Base-by-base conservation (phyloP, 2,888 invertebrate species). In the Isoperla grammatica region DNA sequence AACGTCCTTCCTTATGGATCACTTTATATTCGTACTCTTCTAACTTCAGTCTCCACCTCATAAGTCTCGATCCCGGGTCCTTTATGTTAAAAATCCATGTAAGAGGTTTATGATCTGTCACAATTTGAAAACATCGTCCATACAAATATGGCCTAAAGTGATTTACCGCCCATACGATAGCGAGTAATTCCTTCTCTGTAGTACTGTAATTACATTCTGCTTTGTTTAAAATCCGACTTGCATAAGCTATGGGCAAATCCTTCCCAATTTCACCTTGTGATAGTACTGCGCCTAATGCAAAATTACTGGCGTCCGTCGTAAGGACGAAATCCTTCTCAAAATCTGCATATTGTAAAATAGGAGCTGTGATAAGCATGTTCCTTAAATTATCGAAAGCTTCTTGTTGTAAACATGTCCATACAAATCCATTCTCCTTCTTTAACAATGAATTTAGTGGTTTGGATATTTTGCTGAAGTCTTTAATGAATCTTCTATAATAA, bases 81-180 rank as follows among this genome's bases (percentile, higher is more conserved):
- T 68, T 69, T 2, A 66, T n/a, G 5, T 60, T 62, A 43, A 61
- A 60, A 17, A 67, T 55, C 68, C 67, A 69, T 29, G 57, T 57
- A 1, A 72, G 63, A 0, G 70, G 70, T 58, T 65, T 66, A 60
- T 73, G 71, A 61, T 72, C 71, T 0, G 70, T 71, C 1, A 68
- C 61, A n/a, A 72, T 65, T 20, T 54, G 61, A 55, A 71, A 70
- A 46, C 62, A 65, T 58, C 63, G 45, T 1, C 70, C 70, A 56
- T 65, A 70, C 11, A 72, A 13, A 59, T 71, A 71, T 0, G 68
- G 68, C 40, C 68, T 46, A 50, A 68, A 70, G 60, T 69, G 65
- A 54, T 67, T 63, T 2, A 66, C 63, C 1, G 65, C 67, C 65
- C 66, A 67, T 0, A 69, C 63, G 8, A 70, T 68, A 0, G 69